phyloP scores from a whole-genome alignment of 64 coral and sea anemone genomes.

The Cladopsammia gracilis region DNA sequence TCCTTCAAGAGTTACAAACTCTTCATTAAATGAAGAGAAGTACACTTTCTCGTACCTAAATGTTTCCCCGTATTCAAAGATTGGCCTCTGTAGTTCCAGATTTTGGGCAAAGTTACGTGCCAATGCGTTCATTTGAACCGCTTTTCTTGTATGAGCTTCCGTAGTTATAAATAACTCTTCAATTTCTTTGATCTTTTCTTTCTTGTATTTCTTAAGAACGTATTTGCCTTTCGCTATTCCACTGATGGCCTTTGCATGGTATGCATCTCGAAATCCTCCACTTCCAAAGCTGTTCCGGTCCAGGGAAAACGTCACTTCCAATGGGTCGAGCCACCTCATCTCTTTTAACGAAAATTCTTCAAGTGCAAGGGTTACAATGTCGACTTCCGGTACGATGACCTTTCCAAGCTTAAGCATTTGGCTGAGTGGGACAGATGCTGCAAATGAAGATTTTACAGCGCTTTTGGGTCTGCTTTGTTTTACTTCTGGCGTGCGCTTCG shows the following conservation, averaged over 20 bases:
- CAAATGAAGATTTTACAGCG: constrained; percentile 46
- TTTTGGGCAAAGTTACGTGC: constrained; percentile 45
- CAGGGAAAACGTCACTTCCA: constrained; percentile 64
- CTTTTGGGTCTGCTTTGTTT: background rate
- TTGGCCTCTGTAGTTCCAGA: constrained; percentile 37
- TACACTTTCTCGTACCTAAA: constrained; percentile 40
- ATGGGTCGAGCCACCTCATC: constrained; percentile 77
- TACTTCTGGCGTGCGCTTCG: background rate
- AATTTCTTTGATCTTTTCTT: constrained; percentile 36
- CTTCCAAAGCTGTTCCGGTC: constrained; percentile 61
- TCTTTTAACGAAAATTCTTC: constrained; percentile 59
- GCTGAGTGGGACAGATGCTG: constrained; percentile 81
- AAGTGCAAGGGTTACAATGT: constrained; percentile 55
- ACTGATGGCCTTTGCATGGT: constrained; percentile 52
- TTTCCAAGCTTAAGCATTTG: constrained; percentile 77
- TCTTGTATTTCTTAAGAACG: constrained; percentile 61
- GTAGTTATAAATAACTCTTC: constrained; percentile 14
- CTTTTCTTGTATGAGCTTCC: constrained; percentile 67
- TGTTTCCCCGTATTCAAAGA: constrained; percentile 39
- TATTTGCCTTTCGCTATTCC: constrained; percentile 60
- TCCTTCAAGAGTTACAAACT: constrained; percentile 52
- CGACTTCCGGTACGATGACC: constrained; percentile 73
- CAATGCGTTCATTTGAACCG: constrained; percentile 52
- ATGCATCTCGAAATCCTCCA: constrained; percentile 77
- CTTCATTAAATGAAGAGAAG: background rate